Conservation (phyloP, 2,113 vertebrate genomes). For the Ammodytes dubius region DNA sequence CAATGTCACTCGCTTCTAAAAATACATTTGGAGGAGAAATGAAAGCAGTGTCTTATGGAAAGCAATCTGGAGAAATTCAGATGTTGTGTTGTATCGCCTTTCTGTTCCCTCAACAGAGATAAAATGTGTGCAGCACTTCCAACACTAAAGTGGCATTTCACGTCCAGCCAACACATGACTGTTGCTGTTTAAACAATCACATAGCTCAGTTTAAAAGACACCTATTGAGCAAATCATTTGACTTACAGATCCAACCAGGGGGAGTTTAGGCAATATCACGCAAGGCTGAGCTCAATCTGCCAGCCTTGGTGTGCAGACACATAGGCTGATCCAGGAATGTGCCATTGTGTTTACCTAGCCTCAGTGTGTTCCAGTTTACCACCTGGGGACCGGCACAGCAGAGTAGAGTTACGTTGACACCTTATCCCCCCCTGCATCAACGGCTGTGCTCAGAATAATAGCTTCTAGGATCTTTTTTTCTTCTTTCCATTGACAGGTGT, state of each 20-base stretch:
- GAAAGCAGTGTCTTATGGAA: background rate
- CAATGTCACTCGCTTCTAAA: background rate
- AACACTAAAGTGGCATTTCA: background rate
- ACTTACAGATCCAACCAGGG: constrained; percentile 31
- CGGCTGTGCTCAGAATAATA: constrained; percentile 45
- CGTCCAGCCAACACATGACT: constrained; percentile 4
- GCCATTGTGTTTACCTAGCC: constrained; percentile 40
- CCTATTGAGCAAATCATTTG: constrained; percentile 14
- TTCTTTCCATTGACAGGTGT: constrained; percentile 52
- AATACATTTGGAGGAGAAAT: background rate
- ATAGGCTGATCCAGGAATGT: constrained; percentile 35
- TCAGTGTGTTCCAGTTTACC: constrained; percentile 50
- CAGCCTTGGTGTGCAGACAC: constrained; percentile 16
- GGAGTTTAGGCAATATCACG: constrained; percentile 13
- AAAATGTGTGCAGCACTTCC: background rate
- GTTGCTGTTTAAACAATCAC: background rate
- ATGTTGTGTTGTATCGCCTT: background rate
- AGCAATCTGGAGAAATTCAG: background rate
- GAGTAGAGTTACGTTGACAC: constrained; percentile 76
- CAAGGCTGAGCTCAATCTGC: constrained; percentile 17
- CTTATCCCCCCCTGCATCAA: constrained; percentile 64
- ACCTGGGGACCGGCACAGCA: constrained; percentile 62
- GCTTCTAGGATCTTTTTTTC: constrained; percentile 49
- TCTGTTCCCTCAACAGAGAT: background rate
- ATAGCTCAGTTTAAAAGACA: background rate